Evolutionary conservation across 2,113 vertebrate genomes (phyloP), one percentile per base, ranked within the genome.

Genomic region (Probosciger aterrimus): DNA sequence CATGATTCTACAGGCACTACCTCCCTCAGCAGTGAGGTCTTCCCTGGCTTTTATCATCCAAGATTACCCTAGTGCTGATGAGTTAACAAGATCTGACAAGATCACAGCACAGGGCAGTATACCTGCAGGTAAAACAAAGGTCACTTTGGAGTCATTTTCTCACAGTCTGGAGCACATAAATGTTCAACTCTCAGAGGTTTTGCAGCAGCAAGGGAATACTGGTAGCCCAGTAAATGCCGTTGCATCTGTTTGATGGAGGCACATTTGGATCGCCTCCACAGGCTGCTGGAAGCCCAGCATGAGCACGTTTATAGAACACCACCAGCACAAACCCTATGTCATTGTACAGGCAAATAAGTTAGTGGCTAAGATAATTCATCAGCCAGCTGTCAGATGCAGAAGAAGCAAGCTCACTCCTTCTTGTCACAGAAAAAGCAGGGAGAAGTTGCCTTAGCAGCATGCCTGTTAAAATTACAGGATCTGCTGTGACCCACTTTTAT

Each of bases 61-160:
- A 85, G 93, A 95, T 95, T 93, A 74, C 62, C 19, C 41, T 52
- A 50, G n/a, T 15, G 12, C 69, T 94, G 88, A 95, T 69, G 86
- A 94, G 65, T 89, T 89, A 94, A 96, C 96, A 94, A 92, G 96
- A 95, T 95, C 92, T 91, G 95, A 95, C 96, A 96, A 87, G 96
- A 96, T 87, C 92, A 65, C n/a, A 93, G 49, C 86, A 79, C 70
- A 73, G 95, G 92, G 69, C 93, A 96, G 65, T 93, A 82, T 63
- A 92, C 76, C 92, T 93, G 80, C 88, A 94, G 95, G 96, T 94
- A 95, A 96, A 97, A 93, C 57, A 92, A 49, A 96, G 96, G 96
- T 97, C 74, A 0, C 53, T 84, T 89, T 60, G 52, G 88, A 96
- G 91, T 76, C 0, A 86, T 85, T 95, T 97, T 96, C 92, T 97